Conservation (phyloP, 2,888 invertebrate genomes). For the Acrobasis consociella region DNA sequence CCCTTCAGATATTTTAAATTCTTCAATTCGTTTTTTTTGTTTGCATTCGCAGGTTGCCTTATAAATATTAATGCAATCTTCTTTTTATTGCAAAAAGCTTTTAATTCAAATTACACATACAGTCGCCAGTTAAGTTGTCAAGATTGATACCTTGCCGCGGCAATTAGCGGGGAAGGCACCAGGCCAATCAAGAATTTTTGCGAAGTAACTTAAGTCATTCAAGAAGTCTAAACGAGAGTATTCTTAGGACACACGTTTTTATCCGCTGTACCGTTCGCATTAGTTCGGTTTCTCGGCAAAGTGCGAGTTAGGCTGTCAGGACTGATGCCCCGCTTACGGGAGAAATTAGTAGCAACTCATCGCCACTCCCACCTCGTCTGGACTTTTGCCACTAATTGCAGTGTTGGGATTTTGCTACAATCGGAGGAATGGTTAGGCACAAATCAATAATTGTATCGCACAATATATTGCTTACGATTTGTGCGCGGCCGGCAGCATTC, state of each 20-base stretch:
- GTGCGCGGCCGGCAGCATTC: constrained; percentile 28
- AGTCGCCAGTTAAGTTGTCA: not conserved
- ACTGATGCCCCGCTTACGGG: constrained; percentile 22
- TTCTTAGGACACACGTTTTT: not conserved
- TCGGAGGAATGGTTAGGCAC: constrained; percentile 29
- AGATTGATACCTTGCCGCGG: not conserved
- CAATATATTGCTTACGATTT: constrained; percentile 27
- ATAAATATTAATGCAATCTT: not conserved
- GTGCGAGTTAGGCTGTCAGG: constrained; percentile 3
- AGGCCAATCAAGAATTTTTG: no score
- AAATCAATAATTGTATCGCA: constrained; percentile 33
- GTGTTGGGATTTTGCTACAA: constrained; percentile 22
- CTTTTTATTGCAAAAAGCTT: not conserved
- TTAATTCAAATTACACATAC: not conserved
- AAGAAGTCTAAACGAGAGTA: no score
- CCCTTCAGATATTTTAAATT: not conserved
- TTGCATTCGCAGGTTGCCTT: not conserved
- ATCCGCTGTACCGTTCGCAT: not conserved
- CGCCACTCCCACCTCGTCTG: constrained; percentile 37
- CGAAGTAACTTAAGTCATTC: no score
- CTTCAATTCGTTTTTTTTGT: not conserved
- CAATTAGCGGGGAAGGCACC: not conserved
- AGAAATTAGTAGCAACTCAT: constrained; percentile 47
- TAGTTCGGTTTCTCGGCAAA: not conserved
- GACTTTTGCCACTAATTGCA: constrained; percentile 42